phyloP scores from a whole-genome alignment of 2,113 vertebrate genomes.

The Oncorhynchus keta region DNA sequence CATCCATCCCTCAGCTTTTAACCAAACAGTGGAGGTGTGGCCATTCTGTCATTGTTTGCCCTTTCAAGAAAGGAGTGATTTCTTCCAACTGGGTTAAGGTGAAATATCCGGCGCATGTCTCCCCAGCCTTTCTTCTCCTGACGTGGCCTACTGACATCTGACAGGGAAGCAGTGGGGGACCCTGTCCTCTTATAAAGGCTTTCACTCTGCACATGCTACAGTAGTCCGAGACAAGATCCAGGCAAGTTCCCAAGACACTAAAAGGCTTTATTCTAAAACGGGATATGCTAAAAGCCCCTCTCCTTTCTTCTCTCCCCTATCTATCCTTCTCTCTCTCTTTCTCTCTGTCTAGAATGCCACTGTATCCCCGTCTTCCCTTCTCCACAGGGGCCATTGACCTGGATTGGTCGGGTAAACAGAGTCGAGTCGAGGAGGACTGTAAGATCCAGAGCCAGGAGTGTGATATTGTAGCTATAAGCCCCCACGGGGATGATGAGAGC shows the following conservation, averaged over 20 bases:
- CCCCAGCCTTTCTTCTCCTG: neutral
- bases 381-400: constrained; percentile 11
- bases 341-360: neutral
- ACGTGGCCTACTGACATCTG: neutral
- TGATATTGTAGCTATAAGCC: neutral
- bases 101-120: neutral
- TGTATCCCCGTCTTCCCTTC: neutral
- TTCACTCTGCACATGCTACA: neutral
- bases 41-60: too few species aligned
- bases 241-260: too few species aligned
- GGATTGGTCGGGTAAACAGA: constrained; percentile 12
- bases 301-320: too few species aligned
- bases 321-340: too few species aligned
- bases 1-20: too few species aligned
- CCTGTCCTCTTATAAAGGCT: neutral
- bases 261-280: neutral
- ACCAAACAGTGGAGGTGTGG: too few species aligned
- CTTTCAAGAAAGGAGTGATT: too few species aligned
- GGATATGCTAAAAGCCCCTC: neutral
- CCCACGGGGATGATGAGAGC: neutral
- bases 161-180: neutral
- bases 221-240: neutral
- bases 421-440: neutral
- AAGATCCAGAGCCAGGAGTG: neutral
- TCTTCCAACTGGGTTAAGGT: too few species aligned